Base-by-base conservation (phyloP, 2,888 invertebrate genomes). In the Encarsia formosa region DNA sequence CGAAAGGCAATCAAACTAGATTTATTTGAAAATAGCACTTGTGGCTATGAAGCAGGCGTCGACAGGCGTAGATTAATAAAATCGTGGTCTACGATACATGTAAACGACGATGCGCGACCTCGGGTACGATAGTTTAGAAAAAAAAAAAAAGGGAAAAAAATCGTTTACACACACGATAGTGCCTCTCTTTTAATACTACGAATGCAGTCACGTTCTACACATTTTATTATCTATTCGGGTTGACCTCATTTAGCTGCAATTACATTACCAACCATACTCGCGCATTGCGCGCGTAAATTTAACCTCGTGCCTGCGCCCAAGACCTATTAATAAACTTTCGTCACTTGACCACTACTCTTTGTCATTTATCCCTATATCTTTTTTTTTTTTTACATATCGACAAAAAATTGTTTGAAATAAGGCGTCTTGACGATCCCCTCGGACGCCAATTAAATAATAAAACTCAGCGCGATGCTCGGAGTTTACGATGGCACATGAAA, bases 171-270 rank as follows among this genome's bases (percentile, higher is more conserved):
- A n/a, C n/a, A n/a, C n/a, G n/a, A n/a, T n/a, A n/a, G n/a, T n/a
- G n/a, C n/a, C n/a, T n/a, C 31, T 15, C 22, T 4, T 37, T 20
- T 37, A 15, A 18, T 39, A 39, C 32, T 24, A 47, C 38, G 26
- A 44, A 29, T 44, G 52, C 40, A 35, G 26, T 43, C 26, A n/a
- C n/a, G n/a, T n/a, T 43, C 32, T n/a, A 26, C 41, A 32, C n/a
- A 26, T 35, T 42, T 42, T 45, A 34, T 47, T 50, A 54, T 54
- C 54, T 50, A 38, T 39, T 37, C 47, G 39, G 47, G 18, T 34
- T 49, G 52, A 55, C 52, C 55, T 52, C 51, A 37, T 52, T 50
- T 43, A 26, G 42, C 40, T n/a, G 29, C 47, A 49, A 47, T 46
- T 42, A 35, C 19, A 46, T 32, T 35, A 19, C 39, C 4, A 48